Percentiles rank a stretch among this genome's conserved stretches.
Evolutionary conservation across 2,797 vertebrate genomes (phyloP).

Genomic region (Glossophaga mutica): DNA sequence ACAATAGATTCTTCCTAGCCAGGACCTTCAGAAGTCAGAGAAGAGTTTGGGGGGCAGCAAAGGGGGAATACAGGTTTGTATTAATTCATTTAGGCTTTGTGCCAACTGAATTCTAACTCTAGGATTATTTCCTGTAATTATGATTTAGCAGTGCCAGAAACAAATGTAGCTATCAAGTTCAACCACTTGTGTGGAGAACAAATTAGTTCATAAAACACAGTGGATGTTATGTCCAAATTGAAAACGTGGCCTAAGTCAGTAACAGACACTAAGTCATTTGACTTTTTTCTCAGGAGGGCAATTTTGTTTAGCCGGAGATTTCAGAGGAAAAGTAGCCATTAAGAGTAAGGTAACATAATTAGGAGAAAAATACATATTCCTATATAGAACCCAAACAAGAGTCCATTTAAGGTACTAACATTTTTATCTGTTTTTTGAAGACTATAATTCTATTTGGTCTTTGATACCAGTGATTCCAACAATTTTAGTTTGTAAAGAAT

Average conservation of each 20-base stretch:
- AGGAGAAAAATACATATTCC: neutral
- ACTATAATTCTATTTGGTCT: neutral
- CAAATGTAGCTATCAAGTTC: slow-evolving; percentile 74
- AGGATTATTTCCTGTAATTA: slow-evolving; percentile 67
- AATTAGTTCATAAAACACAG: slow-evolving; percentile 73
- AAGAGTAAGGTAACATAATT: slow-evolving; percentile 36
- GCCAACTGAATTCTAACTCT: slow-evolving; percentile 65
- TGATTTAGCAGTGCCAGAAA: slow-evolving; percentile 68
- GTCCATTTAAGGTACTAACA: neutral
- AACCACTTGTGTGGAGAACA: slow-evolving; percentile 61
- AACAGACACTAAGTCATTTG: slow-evolving; percentile 58
- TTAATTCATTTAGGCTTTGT: slow-evolving; percentile 64
- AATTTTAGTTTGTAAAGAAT: neutral
- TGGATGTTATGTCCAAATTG: slow-evolving; percentile 72
- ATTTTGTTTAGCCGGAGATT: slow-evolving; percentile 30
- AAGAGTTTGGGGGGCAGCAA: neutral
- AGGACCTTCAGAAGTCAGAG: slow-evolving; percentile 35
- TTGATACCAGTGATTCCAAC: neutral
- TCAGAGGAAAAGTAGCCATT: neutral
- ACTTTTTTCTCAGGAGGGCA: slow-evolving; percentile 37
- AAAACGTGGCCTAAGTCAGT: slow-evolving; percentile 67
- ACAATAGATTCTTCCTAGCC: neutral
- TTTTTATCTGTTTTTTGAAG: slow-evolving; percentile 28
- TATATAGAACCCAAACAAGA: neutral
- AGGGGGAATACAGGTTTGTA: slow-evolving; percentile 11